These are phyloP conservation scores for Netelia fuscicornis DNA, from an alignment of 2,888 invertebrate species.

Conservation along the genomic window DNA sequence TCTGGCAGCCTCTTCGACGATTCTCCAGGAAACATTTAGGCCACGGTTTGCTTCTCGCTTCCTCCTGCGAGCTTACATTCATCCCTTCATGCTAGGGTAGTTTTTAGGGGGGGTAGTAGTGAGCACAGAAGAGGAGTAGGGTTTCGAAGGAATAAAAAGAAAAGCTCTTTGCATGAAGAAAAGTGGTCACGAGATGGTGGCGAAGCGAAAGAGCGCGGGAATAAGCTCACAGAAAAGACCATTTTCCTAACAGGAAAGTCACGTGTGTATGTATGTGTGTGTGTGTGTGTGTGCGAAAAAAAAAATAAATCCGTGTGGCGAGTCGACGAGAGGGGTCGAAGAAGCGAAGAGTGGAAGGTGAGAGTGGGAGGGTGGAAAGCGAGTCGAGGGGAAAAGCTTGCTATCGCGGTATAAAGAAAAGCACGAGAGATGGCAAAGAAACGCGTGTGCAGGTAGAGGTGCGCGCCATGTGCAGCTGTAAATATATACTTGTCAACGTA, in stretches of 20 bases:
- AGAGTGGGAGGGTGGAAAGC: constrained; percentile 37
- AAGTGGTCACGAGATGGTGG: constrained; percentile 53
- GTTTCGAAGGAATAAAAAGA: constrained; percentile 10
- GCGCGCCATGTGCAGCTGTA: not conserved
- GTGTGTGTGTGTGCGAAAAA: not conserved
- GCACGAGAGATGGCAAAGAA: constrained; percentile 32
- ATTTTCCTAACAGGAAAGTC: constrained; percentile 35
- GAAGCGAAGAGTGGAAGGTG: constrained; percentile 33
- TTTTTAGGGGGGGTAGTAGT: constrained; percentile 28
- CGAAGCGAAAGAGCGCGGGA: constrained; percentile 26
- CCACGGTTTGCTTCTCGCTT: constrained; percentile 6
- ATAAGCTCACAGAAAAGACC: constrained; percentile 27
- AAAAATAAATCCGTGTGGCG: constrained; percentile 50
- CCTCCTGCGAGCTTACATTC: constrained; percentile 10
- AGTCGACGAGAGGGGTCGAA: constrained; percentile 15
- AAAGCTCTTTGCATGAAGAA: constrained; percentile 42
- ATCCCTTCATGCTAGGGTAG: not conserved
- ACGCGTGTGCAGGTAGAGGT: constrained; percentile 12
- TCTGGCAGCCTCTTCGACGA: not conserved
- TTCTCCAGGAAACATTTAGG: not conserved
- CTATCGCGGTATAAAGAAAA: constrained; percentile 40
- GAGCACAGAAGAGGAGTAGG: constrained; percentile 54
- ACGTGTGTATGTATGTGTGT: not conserved
- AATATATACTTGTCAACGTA: not conserved
- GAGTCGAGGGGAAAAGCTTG: constrained; percentile 42